Base-by-base conservation (phyloP, 2,888 invertebrate species). In the Rotaria socialis region DNA sequence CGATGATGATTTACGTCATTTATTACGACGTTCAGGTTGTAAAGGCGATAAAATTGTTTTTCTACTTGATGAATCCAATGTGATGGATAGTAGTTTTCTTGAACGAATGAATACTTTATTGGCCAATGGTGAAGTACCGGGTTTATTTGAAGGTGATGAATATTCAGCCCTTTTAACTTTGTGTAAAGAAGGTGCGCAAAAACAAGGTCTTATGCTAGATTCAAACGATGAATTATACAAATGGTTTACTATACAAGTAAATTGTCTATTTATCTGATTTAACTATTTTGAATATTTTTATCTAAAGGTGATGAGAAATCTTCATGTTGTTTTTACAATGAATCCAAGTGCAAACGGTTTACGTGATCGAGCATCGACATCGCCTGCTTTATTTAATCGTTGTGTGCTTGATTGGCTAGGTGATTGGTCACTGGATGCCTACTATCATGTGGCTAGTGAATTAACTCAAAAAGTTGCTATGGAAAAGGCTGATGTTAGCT, bases 321-420 rank as follows among this genome's bases (percentile, higher is more conserved):
- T 99, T 85, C 99, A 99, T 92, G 99, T 99, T 19, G 99, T 99
- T 84, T 99, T 99, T 92, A 99, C 99, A 0, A 99, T 99, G 99
- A 99, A 99, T 92, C 99, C 99, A 14, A 97, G 96, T 0, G 96
- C 97, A 0, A 97, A 99, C 90, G 99, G 98, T 0, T 93, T 99
- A 84, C 97, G 99, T 92, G 98, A 98, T 92, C 94, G 98, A 88
- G 99, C 99, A 0, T 96, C 99, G 16, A 99, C 99, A 0, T 99
- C 99, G 8, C 99, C 99, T 52, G 99, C 99, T 10, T 93, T 99
- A 87, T 99, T 99, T 93, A 99, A 99, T 93, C 94, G 98, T 91
- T 99, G 98, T 91, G 98, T 99, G 22, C 93, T 99, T 89, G 98
- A 99, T 92, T 98, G 98, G 98, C 98, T 99, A 91, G 99, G 99